Evolutionary conservation across 1,140 invertebrate genomes (phyloP).

Genomic region (Lycorma delicatula): DNA sequence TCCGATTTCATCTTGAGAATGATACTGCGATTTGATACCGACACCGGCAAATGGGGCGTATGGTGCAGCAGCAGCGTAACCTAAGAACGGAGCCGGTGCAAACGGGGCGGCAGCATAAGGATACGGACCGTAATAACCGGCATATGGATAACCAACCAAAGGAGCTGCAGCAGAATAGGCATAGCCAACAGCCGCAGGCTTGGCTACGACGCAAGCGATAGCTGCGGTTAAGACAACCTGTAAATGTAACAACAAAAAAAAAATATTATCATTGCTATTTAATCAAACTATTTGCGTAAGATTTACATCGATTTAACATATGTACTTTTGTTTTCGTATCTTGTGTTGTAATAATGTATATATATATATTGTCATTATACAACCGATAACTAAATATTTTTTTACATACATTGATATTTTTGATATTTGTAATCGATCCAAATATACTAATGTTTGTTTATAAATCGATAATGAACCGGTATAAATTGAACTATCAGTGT

Average conservation of each 20-base stretch:
- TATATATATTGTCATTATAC: too few relatives aligned
- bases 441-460: too few relatives aligned
- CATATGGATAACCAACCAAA: not conserved
- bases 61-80: constrained; percentile 5
- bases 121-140: not conserved
- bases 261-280: not conserved
- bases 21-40: constrained; percentile 41
- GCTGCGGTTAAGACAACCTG: not conserved
- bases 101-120: not conserved
- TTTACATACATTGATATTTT: too few relatives aligned
- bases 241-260: not conserved
- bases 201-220: not conserved
- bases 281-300: not conserved
- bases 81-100: constrained; percentile 27
- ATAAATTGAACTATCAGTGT: too few relatives aligned
- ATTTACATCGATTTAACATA: too few relatives aligned
- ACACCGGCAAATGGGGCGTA: too few relatives aligned
- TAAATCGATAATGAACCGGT: too few relatives aligned
- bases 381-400: too few relatives aligned
- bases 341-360: too few relatives aligned
- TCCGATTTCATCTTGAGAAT: constrained; percentile 44
- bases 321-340: too few relatives aligned
- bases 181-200: not conserved
- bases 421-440: too few relatives aligned
- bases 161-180: constrained; percentile 3